Evolutionary conservation across 2,113 vertebrate species (phyloP).

Genomic region (Paraplagusia blochii): DNA sequence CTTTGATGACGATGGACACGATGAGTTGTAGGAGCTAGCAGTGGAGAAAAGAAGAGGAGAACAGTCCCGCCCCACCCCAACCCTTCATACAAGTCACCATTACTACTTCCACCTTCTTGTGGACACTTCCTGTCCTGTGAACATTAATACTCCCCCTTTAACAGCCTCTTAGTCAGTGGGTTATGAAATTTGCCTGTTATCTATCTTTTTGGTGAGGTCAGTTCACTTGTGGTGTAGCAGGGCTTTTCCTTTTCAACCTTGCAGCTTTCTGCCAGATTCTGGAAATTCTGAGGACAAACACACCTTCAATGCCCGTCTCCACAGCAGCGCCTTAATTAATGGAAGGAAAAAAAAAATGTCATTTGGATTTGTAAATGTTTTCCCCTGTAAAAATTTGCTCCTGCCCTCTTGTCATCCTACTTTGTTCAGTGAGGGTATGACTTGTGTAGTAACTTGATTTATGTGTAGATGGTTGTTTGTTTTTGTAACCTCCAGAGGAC

Average conservation of each 20-base stretch:
- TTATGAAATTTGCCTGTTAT: conserved; percentile 10
- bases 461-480: conserved; percentile 11
- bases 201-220: conserved; percentile 2
- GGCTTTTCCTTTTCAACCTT: conserved; percentile 33
- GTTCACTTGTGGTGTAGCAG: conserved; percentile 29
- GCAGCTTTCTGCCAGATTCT: conserved; percentile 31
- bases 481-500: conserved; percentile 36
- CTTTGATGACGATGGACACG: conserved; percentile 84
- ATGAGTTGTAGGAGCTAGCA: conserved; percentile 83
- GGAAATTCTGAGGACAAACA: conserved; percentile 43
- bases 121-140: conserved; percentile 65
- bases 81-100: conserved; percentile 62
- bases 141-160: conserved; percentile 66
- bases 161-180: conserved; percentile 51
- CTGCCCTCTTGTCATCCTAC: conserved; percentile 5
- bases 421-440: conserved; percentile 36
- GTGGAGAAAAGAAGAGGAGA: conserved; percentile 52
- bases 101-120: conserved; percentile 61
- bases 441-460: conserved; percentile 21
- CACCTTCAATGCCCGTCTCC: conserved; percentile 54
- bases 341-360: conserved; percentile 31
- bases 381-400: conserved; percentile 27
- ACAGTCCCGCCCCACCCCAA: conserved; percentile 58
- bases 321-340: conserved; percentile 52
- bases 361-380: conserved; percentile 42